Base-by-base conservation (phyloP, 1,140 invertebrate genomes). In the Leptinotarsa undecemlineata region DNA sequence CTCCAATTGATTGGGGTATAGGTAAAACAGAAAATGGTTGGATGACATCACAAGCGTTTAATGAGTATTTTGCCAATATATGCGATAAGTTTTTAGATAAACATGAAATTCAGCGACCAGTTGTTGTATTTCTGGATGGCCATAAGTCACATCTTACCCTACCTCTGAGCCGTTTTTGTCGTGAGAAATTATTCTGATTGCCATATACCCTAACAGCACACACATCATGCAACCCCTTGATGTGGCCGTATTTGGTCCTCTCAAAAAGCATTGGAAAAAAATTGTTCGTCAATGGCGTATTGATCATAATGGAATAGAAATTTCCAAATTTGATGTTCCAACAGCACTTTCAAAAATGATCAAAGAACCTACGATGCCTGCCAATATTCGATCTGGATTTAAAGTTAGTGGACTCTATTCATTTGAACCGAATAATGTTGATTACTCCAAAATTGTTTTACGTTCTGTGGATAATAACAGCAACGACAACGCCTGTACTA, bases 141-240 rank as follows among this genome's bases (percentile, higher is more conserved):
- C 62, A 64, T 64, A 17, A 20, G 3, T 64, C 23, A 64, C 62
- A 64, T 64, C 62, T 64, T 8, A 64, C 62, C 3, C 62, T 64
- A 21, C 4, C 15, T 14, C 62, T 64, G 20, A 64, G 62, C 20
- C 0, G 62, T 21, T 64, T 68, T 47, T 68, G 19, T 48, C 15
- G 67, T 42, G 26, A 70, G 51, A 57, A 21, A 17, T 64, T 33
- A 21, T 64, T 23, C 63, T 64, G 4, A 33, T 64, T 21, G 63
- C 63, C 15, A 13, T 64, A 15, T 64, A 64, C 11, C 62, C 62
- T 15, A 64, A 64, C 20, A n/a, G 15, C 20, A 64, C 63, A 11
- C 63, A 64, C 19, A 64, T 64, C 20, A n/a, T 64, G 20, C 63
- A 64, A 20, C 63, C n/a, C 17, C 63, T 23, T 64, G 20, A 64